These are phyloP conservation scores for Neopelma chrysocephalum DNA, from an alignment of 2,797 vertebrate species.

Conservation along the genomic window DNA sequence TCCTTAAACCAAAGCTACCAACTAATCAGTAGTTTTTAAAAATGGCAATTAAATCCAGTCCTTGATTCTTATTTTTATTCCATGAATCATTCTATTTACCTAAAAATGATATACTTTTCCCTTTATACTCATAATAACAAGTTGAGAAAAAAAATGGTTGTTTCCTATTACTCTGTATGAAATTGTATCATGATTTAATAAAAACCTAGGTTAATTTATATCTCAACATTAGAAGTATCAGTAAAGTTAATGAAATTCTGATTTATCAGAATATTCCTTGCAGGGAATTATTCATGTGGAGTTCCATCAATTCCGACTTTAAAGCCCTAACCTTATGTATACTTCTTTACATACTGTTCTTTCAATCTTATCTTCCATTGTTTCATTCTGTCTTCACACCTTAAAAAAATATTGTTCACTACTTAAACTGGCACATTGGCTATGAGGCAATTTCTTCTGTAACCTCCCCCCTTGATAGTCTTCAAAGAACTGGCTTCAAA, in stretches of 20 bases:
- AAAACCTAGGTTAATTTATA: neutral
- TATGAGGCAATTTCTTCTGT: neutral
- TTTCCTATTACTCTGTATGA: neutral
- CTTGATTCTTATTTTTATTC: neutral
- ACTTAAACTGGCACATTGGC: neutral
- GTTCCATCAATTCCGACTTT: neutral
- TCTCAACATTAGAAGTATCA: neutral
- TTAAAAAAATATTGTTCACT: neutral
- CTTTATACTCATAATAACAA: neutral
- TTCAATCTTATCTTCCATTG: neutral
- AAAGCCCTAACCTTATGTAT: neutral
- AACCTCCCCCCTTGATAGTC: accelerated
- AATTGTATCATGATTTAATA: neutral
- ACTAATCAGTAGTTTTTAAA: neutral
- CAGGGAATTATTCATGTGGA: neutral
- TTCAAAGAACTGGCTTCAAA: neutral
- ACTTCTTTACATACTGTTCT: neutral
- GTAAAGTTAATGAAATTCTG: constrained; percentile 1
- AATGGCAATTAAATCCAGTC: neutral
- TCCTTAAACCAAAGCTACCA: neutral
- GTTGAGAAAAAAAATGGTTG: neutral
- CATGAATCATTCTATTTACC: neutral
- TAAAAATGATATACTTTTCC: neutral
- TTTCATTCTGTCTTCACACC: neutral
- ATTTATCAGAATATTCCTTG: neutral